Base-by-base conservation (phyloP, 2,113 vertebrate species). In the Gambusia affinis region DNA sequence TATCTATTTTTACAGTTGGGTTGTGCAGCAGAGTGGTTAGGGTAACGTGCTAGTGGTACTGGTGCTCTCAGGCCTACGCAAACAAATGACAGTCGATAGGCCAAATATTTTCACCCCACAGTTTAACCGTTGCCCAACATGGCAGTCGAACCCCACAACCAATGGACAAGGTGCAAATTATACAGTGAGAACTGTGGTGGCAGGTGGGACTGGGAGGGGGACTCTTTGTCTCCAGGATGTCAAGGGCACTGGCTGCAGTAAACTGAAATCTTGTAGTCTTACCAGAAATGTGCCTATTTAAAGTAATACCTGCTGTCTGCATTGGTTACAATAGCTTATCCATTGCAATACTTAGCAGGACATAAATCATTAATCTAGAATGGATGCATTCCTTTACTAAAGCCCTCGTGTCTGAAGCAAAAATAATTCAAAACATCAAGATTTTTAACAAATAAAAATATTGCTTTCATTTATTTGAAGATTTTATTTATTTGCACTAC, bases 1-100 rank as follows among this genome's bases (percentile, higher is more conserved):
- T 83, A 91, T 93, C 92, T 93, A 89, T 92, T 90, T 93, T 88
- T 91, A 92, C 87, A 92, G 77, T 71, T 91, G 86, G 88, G 76
- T 75, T 89, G 76, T 63, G 67, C 82, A 72, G 80, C 86, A 81
- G 64, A 82, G 92, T 92, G 93, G 93, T 95, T 94, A 78, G 66
- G 61, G 64, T 64, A 76, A 89, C 72, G 78, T 67, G 79, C 76
- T 4, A 33, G 30, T 83, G 61, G 71, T 68, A 64, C 29, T 28
- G 35, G 37, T 70, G 74, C 67, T 84, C 79, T 70, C 47, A 78
- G 84, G 74, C 87, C 84, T 85, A 70, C 62, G 35, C n/a, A 44
- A 75, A 85, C 64, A 61, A 72, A 75, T 79, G 69, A 75, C 69
- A 89, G 61, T 84, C 67, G 63, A 72, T 30, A 66, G 72, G 75